These are phyloP conservation scores for Troides aeacus DNA, from an alignment of 2,888 invertebrate species.

Conservation along the genomic window DNA sequence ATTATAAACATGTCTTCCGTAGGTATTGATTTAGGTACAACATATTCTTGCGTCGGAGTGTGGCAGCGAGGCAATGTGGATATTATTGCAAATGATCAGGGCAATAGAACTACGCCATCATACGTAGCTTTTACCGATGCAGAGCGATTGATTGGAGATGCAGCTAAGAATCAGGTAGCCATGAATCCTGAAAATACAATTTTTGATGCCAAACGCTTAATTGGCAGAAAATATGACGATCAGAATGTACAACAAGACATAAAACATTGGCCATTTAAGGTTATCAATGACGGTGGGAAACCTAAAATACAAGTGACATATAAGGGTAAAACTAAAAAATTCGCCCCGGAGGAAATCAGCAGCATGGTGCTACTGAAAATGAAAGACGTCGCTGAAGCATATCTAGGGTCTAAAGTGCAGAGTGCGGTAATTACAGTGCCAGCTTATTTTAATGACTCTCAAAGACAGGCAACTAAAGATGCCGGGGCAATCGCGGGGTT, in stretches of 20 bases:
- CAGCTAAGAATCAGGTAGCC: slow-evolving; percentile 85
- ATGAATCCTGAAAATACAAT: slow-evolving; percentile 87
- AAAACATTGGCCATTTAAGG: slow-evolving; percentile 91
- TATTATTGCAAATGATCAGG: slow-evolving; percentile 84
- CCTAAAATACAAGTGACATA: slow-evolving; percentile 84
- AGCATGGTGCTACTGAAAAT: slow-evolving; percentile 82
- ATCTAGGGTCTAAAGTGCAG: slow-evolving; percentile 82
- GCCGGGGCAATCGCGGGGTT: slow-evolving; percentile 87
- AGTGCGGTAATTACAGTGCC: slow-evolving; percentile 90
- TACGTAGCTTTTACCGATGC: slow-evolving; percentile 86
- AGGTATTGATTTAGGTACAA: slow-evolving; percentile 79
- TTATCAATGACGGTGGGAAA: slow-evolving; percentile 82
- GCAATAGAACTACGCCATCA: slow-evolving; percentile 86
- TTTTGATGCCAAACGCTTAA: slow-evolving; percentile 90
- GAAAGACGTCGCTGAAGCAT: slow-evolving; percentile 85
- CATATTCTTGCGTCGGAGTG: slow-evolving; percentile 76
- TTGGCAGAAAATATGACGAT: slow-evolving; percentile 88
- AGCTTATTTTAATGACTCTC: slow-evolving; percentile 88
- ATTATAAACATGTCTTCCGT: slow-evolving; percentile 63
- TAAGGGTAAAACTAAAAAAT: slow-evolving; percentile 81
- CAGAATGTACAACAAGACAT: slow-evolving; percentile 87
- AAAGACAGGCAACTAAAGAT: slow-evolving; percentile 89
- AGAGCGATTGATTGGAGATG: slow-evolving; percentile 83
- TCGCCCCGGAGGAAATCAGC: slow-evolving; percentile 85
- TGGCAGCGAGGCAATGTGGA: slow-evolving; percentile 85